Percentiles rank a stretch among this genome's conserved stretches.
phyloP scores from a whole-genome alignment of 2,888 invertebrate genomes.

The Latrodectus hesperus region DNA sequence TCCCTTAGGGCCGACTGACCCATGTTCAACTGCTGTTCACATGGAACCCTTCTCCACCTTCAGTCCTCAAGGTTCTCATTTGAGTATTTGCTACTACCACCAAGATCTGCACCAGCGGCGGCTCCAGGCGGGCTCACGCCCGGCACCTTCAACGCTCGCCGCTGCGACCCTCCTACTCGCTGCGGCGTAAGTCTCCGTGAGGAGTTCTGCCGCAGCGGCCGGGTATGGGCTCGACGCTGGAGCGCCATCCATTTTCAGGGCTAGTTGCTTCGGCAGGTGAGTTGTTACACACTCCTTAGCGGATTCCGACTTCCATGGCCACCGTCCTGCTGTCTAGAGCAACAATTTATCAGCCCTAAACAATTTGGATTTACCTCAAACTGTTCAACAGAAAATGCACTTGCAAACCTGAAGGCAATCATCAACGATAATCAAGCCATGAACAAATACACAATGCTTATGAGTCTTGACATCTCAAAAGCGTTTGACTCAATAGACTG shows the following conservation, averaged over 20 bases:
- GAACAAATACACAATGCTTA: slow-evolving; percentile 82
- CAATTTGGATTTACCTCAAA: slow-evolving; percentile 19
- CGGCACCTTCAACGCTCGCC: slow-evolving; percentile 80
- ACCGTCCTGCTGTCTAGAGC: too few relatives aligned
- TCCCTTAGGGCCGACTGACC: slow-evolving; percentile 75
- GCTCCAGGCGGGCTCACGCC: slow-evolving; percentile 78
- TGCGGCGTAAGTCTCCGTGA: slow-evolving; percentile 75
- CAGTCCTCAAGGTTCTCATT: slow-evolving; percentile 78
- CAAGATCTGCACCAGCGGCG: slow-evolving; percentile 79
- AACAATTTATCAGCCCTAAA: too few relatives aligned
- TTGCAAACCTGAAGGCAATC: slow-evolving; percentile 80
- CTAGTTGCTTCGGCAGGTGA: slow-evolving; percentile 81
- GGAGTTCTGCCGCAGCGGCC: slow-evolving; percentile 74
- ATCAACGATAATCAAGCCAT: slow-evolving; percentile 83
- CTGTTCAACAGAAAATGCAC: slow-evolving; percentile 33
- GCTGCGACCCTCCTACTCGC: slow-evolving; percentile 79
- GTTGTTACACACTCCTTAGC: slow-evolving; percentile 80
- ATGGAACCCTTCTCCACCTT: slow-evolving; percentile 78
- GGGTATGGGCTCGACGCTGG: slow-evolving; percentile 79
- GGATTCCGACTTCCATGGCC: slow-evolving; percentile 79
- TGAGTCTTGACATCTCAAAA: slow-evolving; percentile 75
- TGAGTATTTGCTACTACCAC: slow-evolving; percentile 84
- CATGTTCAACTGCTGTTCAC: slow-evolving; percentile 78
- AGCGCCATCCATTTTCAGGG: slow-evolving; percentile 82
- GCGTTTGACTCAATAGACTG: slow-evolving; percentile 71